These are phyloP conservation scores for Xestia c-nigrum DNA, from an alignment of 2,888 invertebrate species.

Conservation along the genomic window DNA sequence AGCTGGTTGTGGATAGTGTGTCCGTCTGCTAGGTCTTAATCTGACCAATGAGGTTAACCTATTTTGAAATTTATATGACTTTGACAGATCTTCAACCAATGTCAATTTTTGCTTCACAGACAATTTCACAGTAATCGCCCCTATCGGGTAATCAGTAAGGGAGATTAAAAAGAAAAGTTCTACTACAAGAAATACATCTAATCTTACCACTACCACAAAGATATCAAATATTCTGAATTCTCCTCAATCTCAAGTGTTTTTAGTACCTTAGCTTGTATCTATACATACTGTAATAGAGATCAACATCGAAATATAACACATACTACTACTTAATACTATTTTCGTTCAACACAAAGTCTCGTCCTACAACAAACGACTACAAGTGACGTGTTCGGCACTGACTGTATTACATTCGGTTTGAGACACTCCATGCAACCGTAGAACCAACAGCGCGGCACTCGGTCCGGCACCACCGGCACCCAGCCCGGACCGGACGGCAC, in stretches of 20 bases:
- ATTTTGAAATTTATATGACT: not conserved
- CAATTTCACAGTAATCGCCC: not conserved
- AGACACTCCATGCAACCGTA: slow-evolving; percentile 70
- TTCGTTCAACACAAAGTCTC: not conserved
- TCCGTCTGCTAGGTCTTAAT: not conserved
- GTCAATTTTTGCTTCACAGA: not conserved
- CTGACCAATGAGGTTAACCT: not conserved
- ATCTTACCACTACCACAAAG: not conserved
- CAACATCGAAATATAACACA: too few relatives aligned
- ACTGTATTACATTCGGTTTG: slow-evolving; percentile 77
- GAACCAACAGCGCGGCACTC: slow-evolving; percentile 62
- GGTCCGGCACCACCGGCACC: too few relatives aligned
- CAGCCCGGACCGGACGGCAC: not conserved
- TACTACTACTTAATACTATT: not conserved
- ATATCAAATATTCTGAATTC: not conserved
- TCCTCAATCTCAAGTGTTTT: not conserved
- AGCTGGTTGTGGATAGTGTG: not conserved
- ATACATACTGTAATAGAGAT: too few relatives aligned
- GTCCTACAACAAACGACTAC: slow-evolving; percentile 28
- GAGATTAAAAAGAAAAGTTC: not conserved
- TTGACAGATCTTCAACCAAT: not conserved
- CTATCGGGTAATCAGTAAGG: not conserved
- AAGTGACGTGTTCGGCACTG: slow-evolving; percentile 71
- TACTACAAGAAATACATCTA: not conserved
- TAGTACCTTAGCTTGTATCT: not conserved